phyloP scores from a whole-genome alignment of 2,888 invertebrate genomes.

The Orthonychiurus folsomi region DNA sequence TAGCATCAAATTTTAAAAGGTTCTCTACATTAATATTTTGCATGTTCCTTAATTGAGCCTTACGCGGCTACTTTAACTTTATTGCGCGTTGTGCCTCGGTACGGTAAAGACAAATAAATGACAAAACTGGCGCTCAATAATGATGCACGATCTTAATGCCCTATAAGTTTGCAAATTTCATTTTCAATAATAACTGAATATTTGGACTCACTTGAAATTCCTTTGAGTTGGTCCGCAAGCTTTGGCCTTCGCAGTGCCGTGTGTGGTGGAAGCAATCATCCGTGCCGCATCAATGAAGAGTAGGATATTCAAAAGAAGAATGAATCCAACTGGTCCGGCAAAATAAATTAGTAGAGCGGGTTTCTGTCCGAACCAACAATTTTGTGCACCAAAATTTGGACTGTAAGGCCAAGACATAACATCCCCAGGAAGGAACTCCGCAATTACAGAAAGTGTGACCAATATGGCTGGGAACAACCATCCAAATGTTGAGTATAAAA shows the following conservation, averaged over 20 bases:
- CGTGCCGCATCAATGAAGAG: conserved; percentile 45
- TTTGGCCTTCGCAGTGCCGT: conserved; percentile 41
- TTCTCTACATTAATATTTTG: too few species aligned
- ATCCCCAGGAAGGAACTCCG: conserved; percentile 42
- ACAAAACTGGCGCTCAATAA: too few species aligned
- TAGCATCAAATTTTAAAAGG: too few species aligned
- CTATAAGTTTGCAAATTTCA: too few species aligned
- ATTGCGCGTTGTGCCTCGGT: too few species aligned
- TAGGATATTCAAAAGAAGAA: conserved; percentile 45
- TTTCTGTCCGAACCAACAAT: conserved; percentile 50
- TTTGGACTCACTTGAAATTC: conserved; percentile 37
- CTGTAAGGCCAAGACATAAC: conserved; percentile 41
- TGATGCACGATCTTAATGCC: too few species aligned
- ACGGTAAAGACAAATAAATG: too few species aligned
- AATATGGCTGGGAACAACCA: conserved; percentile 46
- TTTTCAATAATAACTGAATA: not conserved
- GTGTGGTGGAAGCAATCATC: conserved; percentile 46
- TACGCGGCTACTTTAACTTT: too few species aligned
- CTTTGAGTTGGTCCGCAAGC: conserved; percentile 39
- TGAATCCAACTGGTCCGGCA: conserved; percentile 46
- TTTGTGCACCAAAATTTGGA: conserved; percentile 46
- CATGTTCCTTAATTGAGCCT: too few species aligned
- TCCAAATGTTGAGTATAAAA: conserved; percentile 45
- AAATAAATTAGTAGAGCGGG: conserved; percentile 49
- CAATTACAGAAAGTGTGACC: conserved; percentile 43